Percentiles rank a stretch among this genome's conserved stretches.
Evolutionary conservation across 2,888 invertebrate genomes (phyloP).

Genomic region (Monoplex corrugatus): DNA sequence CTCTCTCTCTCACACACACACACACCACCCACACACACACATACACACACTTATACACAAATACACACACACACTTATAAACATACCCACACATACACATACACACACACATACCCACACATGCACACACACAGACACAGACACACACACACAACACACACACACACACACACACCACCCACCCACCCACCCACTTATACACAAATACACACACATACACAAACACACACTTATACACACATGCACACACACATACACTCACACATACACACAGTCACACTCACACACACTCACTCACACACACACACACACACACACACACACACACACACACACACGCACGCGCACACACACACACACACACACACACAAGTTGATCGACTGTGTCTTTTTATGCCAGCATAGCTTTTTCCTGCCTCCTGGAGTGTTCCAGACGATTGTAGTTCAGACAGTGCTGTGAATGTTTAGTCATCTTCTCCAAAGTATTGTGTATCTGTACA

Average conservation of each 20-base stretch:
- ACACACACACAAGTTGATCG: constrained; percentile 33
- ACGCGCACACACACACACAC: constrained; percentile 20
- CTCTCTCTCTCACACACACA: background rate
- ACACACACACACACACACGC: background rate
- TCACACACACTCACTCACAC: constrained; percentile 15
- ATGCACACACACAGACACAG: background rate
- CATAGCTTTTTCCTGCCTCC: too few relatives aligned
- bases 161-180: background rate
- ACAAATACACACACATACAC: background rate
- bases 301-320: constrained; percentile 28
- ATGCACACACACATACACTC: too few relatives aligned
- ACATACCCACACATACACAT: background rate
- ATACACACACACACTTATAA: background rate
- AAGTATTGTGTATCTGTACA: too few relatives aligned
- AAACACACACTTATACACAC: too few relatives aligned
- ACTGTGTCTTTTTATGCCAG: too few relatives aligned
- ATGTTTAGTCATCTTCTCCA: too few relatives aligned
- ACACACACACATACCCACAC: background rate
- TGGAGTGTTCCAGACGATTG: too few relatives aligned
- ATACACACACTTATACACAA: background rate
- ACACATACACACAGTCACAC: constrained; percentile 18
- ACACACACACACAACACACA: background rate
- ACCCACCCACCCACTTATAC: background rate
- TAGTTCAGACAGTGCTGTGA: too few relatives aligned
- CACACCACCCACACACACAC: background rate